Evolutionary conservation across 2,888 invertebrate genomes (phyloP).

Genomic region (Myopa testacea): DNA sequence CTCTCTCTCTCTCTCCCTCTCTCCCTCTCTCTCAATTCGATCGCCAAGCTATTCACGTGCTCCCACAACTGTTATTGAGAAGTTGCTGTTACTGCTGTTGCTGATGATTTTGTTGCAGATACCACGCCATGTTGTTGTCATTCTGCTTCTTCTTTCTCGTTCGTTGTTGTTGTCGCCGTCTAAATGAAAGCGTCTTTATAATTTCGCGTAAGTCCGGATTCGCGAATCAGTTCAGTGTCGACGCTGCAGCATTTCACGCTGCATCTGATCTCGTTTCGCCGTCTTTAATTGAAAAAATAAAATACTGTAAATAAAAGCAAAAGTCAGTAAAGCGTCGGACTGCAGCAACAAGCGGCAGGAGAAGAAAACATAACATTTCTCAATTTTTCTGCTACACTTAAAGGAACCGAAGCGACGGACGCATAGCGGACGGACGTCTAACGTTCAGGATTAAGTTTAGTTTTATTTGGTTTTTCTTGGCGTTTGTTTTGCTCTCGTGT

Average conservation of each 20-base stretch:
- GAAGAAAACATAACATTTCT: not conserved
- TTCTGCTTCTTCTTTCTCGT: not conserved
- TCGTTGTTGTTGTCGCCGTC: not conserved
- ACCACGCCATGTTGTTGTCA: not conserved
- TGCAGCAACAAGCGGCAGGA: conserved; percentile 3
- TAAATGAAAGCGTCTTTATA: conserved; percentile 38
- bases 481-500: not conserved
- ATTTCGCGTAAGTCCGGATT: conserved; percentile 36
- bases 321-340: not conserved
- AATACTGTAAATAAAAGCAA: not conserved
- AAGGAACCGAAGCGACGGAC: not conserved
- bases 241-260: conserved; percentile 24
- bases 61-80: not conserved
- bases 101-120: not conserved
- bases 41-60: not conserved
- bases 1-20: not conserved
- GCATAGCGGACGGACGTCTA: not conserved
- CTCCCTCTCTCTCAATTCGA: not conserved
- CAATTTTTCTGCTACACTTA: conserved; percentile 21
- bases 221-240: conserved; percentile 31
- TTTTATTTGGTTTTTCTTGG: not conserved
- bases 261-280: conserved; percentile 23
- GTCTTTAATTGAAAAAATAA: conserved; percentile 3
- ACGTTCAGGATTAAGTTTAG: conserved; percentile 29
- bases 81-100: not conserved